These are phyloP conservation scores for Gymnoscelis rufifasciata DNA, from an alignment of 2,888 invertebrate species.

Conservation along the genomic window DNA sequence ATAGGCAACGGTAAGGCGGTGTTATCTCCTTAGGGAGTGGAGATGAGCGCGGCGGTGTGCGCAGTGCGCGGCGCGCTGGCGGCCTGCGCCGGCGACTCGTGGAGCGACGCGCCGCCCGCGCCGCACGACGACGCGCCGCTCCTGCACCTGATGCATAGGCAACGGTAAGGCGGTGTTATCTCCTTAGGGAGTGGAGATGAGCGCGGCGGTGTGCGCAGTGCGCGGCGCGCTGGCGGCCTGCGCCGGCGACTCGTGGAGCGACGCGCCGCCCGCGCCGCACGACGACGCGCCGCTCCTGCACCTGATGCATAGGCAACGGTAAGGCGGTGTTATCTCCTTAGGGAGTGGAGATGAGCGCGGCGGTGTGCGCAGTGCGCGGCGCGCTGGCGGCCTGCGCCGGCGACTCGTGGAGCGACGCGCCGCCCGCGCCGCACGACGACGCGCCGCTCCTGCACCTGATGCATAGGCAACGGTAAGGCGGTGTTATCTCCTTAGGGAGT, in stretches of 20 bases:
- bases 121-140: conserved; percentile 59
- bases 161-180: conserved; percentile 35
- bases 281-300: conserved; percentile 57
- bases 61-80: conserved; percentile 57
- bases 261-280: conserved; percentile 45
- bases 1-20: conserved; percentile 47
- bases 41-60: conserved; percentile 62
- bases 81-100: conserved; percentile 44
- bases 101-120: conserved; percentile 44
- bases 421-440: conserved; percentile 57
- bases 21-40: conserved; percentile 49
- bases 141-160: conserved; percentile 58
- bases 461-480: conserved; percentile 61
- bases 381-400: conserved; percentile 49
- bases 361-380: conserved; percentile 40
- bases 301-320: conserved; percentile 63
- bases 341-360: too few species aligned
- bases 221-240: conserved; percentile 52
- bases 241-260: conserved; percentile 45
- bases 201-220: conserved; percentile 29
- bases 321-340: conserved; percentile 22
- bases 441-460: conserved; percentile 53
- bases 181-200: conserved; percentile 22
- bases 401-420: conserved; percentile 44
- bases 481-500: too few species aligned